phyloP scores from a whole-genome alignment of 2,888 invertebrate species.

The Tromatobia lineatoria region DNA sequence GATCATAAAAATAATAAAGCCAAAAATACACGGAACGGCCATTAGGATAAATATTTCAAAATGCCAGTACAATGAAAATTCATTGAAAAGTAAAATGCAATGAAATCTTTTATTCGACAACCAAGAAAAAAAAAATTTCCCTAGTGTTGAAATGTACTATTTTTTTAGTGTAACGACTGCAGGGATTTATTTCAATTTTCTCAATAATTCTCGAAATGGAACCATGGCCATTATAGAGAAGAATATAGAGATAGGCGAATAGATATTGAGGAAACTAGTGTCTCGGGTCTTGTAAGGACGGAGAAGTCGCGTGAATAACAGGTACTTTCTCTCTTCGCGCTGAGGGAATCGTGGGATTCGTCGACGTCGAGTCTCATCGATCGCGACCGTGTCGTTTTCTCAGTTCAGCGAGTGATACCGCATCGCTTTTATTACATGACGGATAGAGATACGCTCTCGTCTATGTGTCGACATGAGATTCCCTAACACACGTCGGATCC shows the following conservation, averaged over 20 bases:
- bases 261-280: conserved; percentile 31
- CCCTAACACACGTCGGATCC: conserved; percentile 18
- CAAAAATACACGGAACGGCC: too few species aligned
- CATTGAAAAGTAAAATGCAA: too few species aligned
- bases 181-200: background rate
- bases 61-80: too few species aligned
- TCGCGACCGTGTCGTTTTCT: conserved; percentile 42
- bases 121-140: background rate
- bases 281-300: conserved; percentile 20
- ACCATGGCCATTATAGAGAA: background rate
- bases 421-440: conserved; percentile 29
- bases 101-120: too few species aligned
- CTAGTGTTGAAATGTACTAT: background rate
- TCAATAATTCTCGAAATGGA: background rate
- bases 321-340: conserved; percentile 61
- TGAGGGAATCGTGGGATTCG: conserved; percentile 62
- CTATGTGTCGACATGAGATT: conserved; percentile 9
- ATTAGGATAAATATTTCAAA: too few species aligned
- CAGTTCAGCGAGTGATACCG: background rate
- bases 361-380: conserved; percentile 58
- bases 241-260: background rate
- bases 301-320: conserved; percentile 52
- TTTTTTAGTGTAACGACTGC: too few species aligned
- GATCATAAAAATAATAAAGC: too few species aligned
- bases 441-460: conserved; percentile 11